Base-by-base conservation (phyloP, 2,888 invertebrate species). In the Dascillus cervinus region DNA sequence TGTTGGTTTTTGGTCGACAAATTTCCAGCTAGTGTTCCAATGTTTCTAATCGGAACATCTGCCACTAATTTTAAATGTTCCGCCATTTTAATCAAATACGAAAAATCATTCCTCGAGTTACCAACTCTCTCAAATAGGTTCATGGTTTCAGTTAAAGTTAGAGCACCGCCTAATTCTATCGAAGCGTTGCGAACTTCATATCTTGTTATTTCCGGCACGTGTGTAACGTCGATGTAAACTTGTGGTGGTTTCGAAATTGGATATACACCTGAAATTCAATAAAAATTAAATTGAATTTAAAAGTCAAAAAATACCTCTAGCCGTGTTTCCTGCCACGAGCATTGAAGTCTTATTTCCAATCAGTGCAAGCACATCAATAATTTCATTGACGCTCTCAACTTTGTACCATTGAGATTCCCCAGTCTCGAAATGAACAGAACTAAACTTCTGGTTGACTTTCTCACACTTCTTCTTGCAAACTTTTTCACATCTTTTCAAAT, bases 21-120 rank as follows among this genome's bases (percentile, higher is more conserved):
- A 52, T 84, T 85, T n/a, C 85, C 85, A 33, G 79, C 83, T 35
- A 85, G 62, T 1, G 78, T 78, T 11, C 79, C 83, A 39, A 73
- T 65, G 64, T 84, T 85, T 56, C 84, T 68, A 1, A 85, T 77
- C 10, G 82, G 75, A 2, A 78, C 69, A 56, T 77, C 79, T 0
- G 83, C 85, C 2, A 85, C 74, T 29, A 80, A 55, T 44, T 79
- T 76, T 37, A 84, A 59, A 53, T 85, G 84, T 10, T 72, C 61
- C 13, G 70, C 70, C 38, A 83, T 62, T 22, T 67, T 65, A 1
- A 59, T 57, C 31, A 81, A 57, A 52, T 84, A 81, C 2, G 60
- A 57, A 51, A 78, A 83, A 12, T 73, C 68, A 0, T 49, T 41
- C 20, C 71, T 66, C 4, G 56, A 60, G 3, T 49, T 58, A 0